Base-by-base conservation (phyloP, 2,888 invertebrate species). In the Caenorhabditis sp. region DNA sequence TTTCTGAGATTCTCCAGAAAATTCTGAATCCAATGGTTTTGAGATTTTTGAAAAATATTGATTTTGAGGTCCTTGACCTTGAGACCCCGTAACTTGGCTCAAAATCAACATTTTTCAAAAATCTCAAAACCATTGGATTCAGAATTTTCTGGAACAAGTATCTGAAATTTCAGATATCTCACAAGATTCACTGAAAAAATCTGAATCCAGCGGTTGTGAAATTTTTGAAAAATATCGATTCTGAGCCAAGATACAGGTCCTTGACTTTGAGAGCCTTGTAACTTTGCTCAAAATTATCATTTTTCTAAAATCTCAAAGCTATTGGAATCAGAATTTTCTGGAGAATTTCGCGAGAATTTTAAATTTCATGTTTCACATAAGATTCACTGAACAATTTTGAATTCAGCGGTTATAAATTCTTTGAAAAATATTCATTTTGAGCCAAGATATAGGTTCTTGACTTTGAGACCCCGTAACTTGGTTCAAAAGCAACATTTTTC, bases 81-180 rank as follows among this genome's bases (percentile, higher is more conserved):
- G n/a, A n/a, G n/a, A n/a, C 43, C 14, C 14, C n/a, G n/a, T n/a
- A n/a, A n/a, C 43, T 43, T 43, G 7, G 43, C 43, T 43, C 43
- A 43, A 43, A 43, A 43, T 43, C 43, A 10, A 23, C 7, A 26
- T 25, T 20, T 59, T 31, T 31, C 31, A 10, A 31, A 31, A 50
- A 50, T 50, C 20, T 50, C 17, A 20, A 50, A 14, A 50, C 23
- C 52, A 52, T n/a, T n/a, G n/a, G n/a, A n/a, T n/a, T n/a, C n/a
- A n/a, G n/a, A n/a, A n/a, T n/a, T n/a, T n/a, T n/a, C n/a, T n/a
- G n/a, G n/a, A n/a, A n/a, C n/a, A n/a, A n/a, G n/a, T n/a, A n/a
- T n/a, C 3, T 4, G 4, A 52, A 36, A 43, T 12, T 59, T 77
- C 79, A 63, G 79, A 77, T 38, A 79, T 75, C 59, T 77, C 54